Evolutionary conservation across 1,140 invertebrate genomes (phyloP).

Genomic region (Diplogasteroides magnus): DNA sequence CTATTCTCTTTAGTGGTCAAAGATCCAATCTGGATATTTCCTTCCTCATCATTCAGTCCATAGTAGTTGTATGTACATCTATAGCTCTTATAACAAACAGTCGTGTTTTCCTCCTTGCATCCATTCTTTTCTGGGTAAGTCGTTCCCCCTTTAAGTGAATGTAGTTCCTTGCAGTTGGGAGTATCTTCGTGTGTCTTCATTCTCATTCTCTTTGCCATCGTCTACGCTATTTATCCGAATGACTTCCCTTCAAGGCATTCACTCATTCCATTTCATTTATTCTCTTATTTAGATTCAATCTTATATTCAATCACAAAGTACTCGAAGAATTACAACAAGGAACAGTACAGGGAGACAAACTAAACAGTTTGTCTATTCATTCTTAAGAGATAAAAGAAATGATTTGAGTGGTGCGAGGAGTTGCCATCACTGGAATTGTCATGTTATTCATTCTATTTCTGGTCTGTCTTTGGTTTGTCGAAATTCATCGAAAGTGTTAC

Average conservation of each 20-base stretch:
- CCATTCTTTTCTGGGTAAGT: background rate
- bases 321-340: no score
- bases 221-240: background rate
- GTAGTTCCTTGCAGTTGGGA: background rate
- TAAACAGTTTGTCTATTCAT: no score
- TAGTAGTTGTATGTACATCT: no score
- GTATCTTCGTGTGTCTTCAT: background rate
- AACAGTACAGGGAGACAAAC: no score
- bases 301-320: background rate
- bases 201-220: background rate
- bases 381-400: background rate
- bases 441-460: background rate
- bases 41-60: background rate
- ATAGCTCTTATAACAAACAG: no score
- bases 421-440: background rate
- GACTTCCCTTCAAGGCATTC: background rate
- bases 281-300: background rate
- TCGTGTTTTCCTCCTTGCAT: background rate
- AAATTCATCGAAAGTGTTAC: background rate
- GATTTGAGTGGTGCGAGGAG: background rate
- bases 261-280: no score
- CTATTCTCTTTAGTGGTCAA: background rate
- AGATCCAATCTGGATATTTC: background rate
- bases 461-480: background rate
- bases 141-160: background rate